These are phyloP conservation scores for Papilio xuthus DNA, from an alignment of 1,140 invertebrate genomes.

Conservation along the genomic window DNA sequence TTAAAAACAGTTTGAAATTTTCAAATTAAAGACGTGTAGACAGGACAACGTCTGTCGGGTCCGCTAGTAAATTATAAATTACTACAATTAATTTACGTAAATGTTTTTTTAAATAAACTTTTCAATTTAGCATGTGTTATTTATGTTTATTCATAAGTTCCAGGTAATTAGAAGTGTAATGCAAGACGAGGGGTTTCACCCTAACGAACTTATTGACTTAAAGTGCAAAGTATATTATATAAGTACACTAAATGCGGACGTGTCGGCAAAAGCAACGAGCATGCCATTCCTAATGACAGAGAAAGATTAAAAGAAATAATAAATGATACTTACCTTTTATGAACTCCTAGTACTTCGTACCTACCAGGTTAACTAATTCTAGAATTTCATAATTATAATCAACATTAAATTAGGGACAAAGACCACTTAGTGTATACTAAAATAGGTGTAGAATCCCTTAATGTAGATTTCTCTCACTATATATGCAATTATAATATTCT, in stretches of 20 bases:
- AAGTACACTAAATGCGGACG: constrained; percentile 30
- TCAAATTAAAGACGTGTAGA: too few species aligned
- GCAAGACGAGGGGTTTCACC: constrained; percentile 28
- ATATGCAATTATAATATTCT: too few species aligned
- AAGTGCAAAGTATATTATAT: constrained; percentile 29
- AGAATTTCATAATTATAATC: background rate
- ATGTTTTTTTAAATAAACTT: too few species aligned
- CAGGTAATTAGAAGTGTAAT: constrained; percentile 23
- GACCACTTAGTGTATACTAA: too few species aligned
- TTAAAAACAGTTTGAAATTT: too few species aligned
- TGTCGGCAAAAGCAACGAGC: background rate
- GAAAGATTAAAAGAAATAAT: constrained; percentile 6
- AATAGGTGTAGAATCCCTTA: too few species aligned
- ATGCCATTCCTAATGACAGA: background rate
- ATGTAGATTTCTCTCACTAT: too few species aligned
- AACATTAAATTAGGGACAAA: background rate
- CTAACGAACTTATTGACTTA: constrained; percentile 34
- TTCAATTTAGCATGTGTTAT: too few species aligned
- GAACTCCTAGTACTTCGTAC: background rate
- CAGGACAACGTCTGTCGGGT: too few species aligned
- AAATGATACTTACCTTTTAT: background rate
- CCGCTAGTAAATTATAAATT: too few species aligned
- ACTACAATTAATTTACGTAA: too few species aligned
- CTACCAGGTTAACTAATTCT: background rate
- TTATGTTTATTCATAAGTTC: background rate